Base-by-base conservation (phyloP, 2,888 invertebrate species). In the Dysmachus trigonus region DNA sequence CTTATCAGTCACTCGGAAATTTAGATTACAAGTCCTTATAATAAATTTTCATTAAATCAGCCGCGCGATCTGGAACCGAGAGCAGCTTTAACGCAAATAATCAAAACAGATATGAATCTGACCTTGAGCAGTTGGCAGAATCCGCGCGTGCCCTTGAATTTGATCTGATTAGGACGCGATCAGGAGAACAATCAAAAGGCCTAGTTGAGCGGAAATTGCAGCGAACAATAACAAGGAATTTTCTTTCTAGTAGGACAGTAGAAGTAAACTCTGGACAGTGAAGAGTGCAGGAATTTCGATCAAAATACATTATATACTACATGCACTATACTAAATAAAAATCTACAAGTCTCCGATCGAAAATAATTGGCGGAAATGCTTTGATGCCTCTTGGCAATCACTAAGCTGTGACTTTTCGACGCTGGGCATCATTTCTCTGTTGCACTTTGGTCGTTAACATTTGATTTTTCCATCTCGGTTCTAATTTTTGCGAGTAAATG, bases 281-380 rank as follows among this genome's bases (percentile, higher is more conserved):
- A n/a, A n/a, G n/a, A n/a, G 2, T 27, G 62, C 2, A 62, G 62
- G 62, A 62, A 62, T 62, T 22, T 10, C 18, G 27, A 27, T 4
- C 62, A 22, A 10, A 27, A 18, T n/a, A 5, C 6, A 62, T 22
- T 62, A 41, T 41, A 41, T n/a, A 27, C 27, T 27, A 31, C 7
- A 30, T 7, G 13, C 73, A n/a, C 18, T 15, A 72, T 15, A 72
- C 27, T 18, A 10, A 31, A n/a, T 33, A n/a, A 22, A 6, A 38
- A 8, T 13, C 53, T n/a, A 10, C 41, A 38, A 41, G 27, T 38
- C 15, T 30, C 27, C 38, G 84, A 76, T 83, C 83, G 76, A 76
- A 47, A 86, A 86, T 86, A 86, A 86, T 83, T 86, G 86, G 84
- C 86, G 86, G 86, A 86, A 86, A 86, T 83, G 86, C 83, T 86